Conservation (phyloP, 2,797 vertebrate species). For the Chiloscyllium punctatum region DNA sequence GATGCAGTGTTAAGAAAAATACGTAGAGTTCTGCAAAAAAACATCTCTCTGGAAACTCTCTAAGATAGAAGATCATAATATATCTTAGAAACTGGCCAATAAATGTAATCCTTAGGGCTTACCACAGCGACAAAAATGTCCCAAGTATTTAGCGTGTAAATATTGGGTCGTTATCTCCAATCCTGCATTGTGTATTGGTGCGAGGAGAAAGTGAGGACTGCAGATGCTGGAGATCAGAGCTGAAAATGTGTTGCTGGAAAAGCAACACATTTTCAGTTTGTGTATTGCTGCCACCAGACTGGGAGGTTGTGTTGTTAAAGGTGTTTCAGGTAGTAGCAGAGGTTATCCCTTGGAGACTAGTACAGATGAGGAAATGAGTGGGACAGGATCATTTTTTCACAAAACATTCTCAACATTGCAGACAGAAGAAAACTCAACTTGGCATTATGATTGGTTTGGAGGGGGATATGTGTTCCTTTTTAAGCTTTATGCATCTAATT, state of each 20-base stretch:
- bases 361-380: background rate
- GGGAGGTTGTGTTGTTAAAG: background rate
- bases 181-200: background rate
- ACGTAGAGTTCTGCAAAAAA: background rate
- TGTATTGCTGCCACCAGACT: background rate
- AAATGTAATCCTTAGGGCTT: background rate
- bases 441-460: background rate
- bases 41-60: background rate
- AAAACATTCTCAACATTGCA: background rate
- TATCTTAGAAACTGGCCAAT: background rate
- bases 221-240: too few relatives aligned
- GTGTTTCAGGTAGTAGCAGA: background rate
- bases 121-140: background rate
- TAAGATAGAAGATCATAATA: background rate
- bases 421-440: background rate
- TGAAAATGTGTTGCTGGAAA: too few relatives aligned
- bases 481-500: background rate
- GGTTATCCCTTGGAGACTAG: background rate
- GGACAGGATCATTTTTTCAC: background rate
- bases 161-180: background rate
- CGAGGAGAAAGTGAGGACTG: too few relatives aligned
- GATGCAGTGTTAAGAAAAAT: background rate
- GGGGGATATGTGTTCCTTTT: background rate
- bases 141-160: background rate
- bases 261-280: too few relatives aligned